These are phyloP conservation scores for Atethmia centrago DNA, from an alignment of 2,888 invertebrate species.

Conservation along the genomic window DNA sequence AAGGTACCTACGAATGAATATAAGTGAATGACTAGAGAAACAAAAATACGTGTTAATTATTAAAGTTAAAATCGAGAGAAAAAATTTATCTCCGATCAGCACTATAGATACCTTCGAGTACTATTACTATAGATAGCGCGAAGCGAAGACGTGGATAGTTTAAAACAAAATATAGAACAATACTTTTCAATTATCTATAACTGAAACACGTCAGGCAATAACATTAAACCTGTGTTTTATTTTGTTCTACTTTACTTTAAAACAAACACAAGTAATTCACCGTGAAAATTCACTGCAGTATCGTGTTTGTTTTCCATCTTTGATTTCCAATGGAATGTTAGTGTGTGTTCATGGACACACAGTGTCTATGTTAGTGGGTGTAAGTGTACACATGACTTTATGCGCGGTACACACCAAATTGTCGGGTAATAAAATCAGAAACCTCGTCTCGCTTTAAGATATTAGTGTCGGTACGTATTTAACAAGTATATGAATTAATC, in stretches of 20 bases:
- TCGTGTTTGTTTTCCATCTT: conserved; percentile 55
- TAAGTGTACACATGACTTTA: conserved; percentile 69
- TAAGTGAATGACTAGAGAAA: neutral
- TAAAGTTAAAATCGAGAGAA: neutral
- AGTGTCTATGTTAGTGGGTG: conserved; percentile 21
- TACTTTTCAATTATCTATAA: conserved; percentile 18
- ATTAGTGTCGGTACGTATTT: conserved; percentile 65
- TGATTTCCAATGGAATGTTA: conserved; percentile 31
- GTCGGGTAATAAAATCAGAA: conserved; percentile 78
- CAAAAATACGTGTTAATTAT: neutral
- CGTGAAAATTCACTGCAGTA: conserved; percentile 53
- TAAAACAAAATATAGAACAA: conserved; percentile 9
- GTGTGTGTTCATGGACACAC: conserved; percentile 23
- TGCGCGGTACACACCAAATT: conserved; percentile 74
- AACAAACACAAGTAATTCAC: conserved; percentile 57
- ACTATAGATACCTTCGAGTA: conserved; percentile 26
- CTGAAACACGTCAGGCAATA: conserved; percentile 11
- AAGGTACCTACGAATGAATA: neutral
- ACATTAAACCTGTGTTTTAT: neutral
- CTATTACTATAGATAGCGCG: conserved; percentile 19
- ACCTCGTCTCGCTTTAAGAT: conserved; percentile 67
- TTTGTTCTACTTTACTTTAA: conserved; percentile 23
- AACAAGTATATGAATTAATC: conserved; percentile 41
- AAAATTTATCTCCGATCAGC: conserved; percentile 20
- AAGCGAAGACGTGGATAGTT: conserved; percentile 8